phyloP scores from a whole-genome alignment of 2,797 vertebrate genomes.

The Odontamblyopus lacepedii region DNA sequence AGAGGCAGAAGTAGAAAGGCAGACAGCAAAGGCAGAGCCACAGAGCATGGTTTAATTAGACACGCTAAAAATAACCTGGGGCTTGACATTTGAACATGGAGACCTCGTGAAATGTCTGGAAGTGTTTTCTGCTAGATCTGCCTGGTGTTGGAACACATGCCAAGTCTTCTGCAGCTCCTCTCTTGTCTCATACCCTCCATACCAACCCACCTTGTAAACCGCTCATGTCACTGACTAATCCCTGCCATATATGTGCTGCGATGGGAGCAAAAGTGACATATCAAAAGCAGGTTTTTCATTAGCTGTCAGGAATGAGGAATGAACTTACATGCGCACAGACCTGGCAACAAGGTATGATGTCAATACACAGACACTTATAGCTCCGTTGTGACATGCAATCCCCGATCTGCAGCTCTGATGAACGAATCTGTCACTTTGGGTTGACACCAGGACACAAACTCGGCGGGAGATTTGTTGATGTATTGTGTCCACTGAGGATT shows the following conservation, averaged over 20 bases:
- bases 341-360: slow-evolving; percentile 54
- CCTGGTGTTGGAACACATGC: slow-evolving; percentile 70
- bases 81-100: slow-evolving; percentile 75
- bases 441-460: slow-evolving; percentile 50
- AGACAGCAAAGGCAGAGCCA: slow-evolving; percentile 57
- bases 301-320: slow-evolving; percentile 62
- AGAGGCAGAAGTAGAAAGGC: slow-evolving; percentile 47
- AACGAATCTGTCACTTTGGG: slow-evolving; percentile 56
- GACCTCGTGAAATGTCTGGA: slow-evolving; percentile 60
- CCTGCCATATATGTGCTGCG: slow-evolving; percentile 44
- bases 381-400: slow-evolving; percentile 53
- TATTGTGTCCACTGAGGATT: slow-evolving; percentile 15
- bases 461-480: slow-evolving; percentile 25
- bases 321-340: slow-evolving; percentile 40
- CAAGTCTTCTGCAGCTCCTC: slow-evolving; percentile 19
- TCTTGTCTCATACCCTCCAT: slow-evolving; percentile 24
- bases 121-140: slow-evolving; percentile 54
- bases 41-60: slow-evolving; percentile 73
- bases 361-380: slow-evolving; percentile 54
- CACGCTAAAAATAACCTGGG: slow-evolving; percentile 73
- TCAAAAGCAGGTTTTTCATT: slow-evolving; percentile 63
- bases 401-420: slow-evolving; percentile 47
- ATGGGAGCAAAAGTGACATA: slow-evolving; percentile 53
- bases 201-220: slow-evolving; percentile 32
- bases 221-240: slow-evolving; percentile 47